A percentile compares a stretch with the other conserved stretches of the same genome.
Evolutionary conservation across 2,113 vertebrate species (phyloP).

Genomic region (Eubucco bourcierii): DNA sequence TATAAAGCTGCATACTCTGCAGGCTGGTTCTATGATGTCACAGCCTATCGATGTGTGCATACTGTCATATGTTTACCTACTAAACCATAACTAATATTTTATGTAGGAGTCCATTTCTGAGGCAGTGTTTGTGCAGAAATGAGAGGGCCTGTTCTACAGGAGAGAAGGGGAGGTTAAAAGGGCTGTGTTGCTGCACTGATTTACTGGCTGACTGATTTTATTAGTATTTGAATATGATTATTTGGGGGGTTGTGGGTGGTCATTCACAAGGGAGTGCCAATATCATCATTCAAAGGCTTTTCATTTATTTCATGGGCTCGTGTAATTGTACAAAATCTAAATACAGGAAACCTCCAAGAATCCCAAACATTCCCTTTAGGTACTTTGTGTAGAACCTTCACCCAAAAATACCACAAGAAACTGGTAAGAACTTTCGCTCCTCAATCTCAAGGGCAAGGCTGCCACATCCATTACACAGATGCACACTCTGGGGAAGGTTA

Average conservation of each 20-base stretch:
- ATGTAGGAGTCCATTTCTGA: conserved; percentile 30
- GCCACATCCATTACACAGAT: background rate
- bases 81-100: conserved; percentile 62
- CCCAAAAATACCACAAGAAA: background rate
- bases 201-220: conserved; percentile 48
- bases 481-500: background rate
- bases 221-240: conserved; percentile 45
- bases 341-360: background rate
- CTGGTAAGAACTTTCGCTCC: background rate
- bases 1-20: background rate
- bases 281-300: background rate
- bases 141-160: conserved; percentile 11
- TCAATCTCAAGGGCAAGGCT: background rate
- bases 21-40: conserved; percentile 41
- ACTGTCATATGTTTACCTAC: conserved; percentile 66
- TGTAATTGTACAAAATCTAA: background rate
- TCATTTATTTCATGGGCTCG: background rate
- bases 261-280: conserved; percentile 12
- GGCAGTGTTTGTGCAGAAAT: conserved; percentile 9
- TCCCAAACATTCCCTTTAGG: background rate
- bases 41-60: conserved; percentile 44
- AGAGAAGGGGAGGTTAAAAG: conserved; percentile 1
- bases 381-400: background rate
- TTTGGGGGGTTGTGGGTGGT: conserved; percentile 35
- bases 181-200: conserved; percentile 12